phyloP scores from a whole-genome alignment of 2,797 vertebrate genomes.

The Urophycis tenuis region DNA sequence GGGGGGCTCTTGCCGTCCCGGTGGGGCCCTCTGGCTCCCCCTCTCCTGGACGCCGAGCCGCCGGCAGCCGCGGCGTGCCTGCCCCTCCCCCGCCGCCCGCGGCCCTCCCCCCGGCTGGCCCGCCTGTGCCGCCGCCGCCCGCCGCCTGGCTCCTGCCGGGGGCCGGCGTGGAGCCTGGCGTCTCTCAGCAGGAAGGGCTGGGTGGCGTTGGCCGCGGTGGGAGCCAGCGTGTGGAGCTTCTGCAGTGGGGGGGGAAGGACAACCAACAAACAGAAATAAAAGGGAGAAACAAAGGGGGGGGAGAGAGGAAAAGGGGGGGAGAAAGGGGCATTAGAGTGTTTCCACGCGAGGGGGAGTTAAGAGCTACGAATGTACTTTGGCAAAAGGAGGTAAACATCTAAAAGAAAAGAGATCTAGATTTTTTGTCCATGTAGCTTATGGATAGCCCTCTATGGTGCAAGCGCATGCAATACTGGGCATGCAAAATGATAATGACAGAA shows the following conservation, averaged over 20 bases:
- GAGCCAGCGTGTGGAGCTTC: constrained; percentile 74
- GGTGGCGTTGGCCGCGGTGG: constrained; percentile 68
- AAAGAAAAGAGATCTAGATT: constrained; percentile 74
- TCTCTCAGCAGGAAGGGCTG: constrained; percentile 69
- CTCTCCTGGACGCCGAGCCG: constrained; percentile 64
- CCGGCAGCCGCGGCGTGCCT: constrained; percentile 43
- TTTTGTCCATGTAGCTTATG: constrained; percentile 75
- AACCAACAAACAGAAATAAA: constrained; percentile 60
- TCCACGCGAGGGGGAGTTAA: constrained; percentile 40
- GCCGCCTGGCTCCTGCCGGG: constrained; percentile 67
- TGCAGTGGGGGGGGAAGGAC: constrained; percentile 72
- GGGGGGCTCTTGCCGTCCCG: constrained; percentile 62
- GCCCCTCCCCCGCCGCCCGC: constrained; percentile 58
- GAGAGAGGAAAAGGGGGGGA: constrained; percentile 59
- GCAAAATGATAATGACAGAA: constrained; percentile 87
- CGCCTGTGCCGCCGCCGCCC: constrained; percentile 10
- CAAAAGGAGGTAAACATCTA: constrained; percentile 76
- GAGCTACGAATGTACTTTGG: constrained; percentile 71
- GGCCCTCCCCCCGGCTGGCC: constrained; percentile 64
- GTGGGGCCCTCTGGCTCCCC: constrained; percentile 71
- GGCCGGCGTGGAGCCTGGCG: constrained; percentile 62
- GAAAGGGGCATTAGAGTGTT: constrained; percentile 70
- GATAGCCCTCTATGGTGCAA: constrained; percentile 97
- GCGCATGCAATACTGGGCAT: constrained; percentile 98
- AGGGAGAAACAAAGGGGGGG: constrained; percentile 37